Percentiles rank a stretch among this genome's conserved stretches.
These are phyloP conservation scores for Bubo bubo DNA, from an alignment of 2,113 vertebrate genomes.

Conservation along the genomic window DNA sequence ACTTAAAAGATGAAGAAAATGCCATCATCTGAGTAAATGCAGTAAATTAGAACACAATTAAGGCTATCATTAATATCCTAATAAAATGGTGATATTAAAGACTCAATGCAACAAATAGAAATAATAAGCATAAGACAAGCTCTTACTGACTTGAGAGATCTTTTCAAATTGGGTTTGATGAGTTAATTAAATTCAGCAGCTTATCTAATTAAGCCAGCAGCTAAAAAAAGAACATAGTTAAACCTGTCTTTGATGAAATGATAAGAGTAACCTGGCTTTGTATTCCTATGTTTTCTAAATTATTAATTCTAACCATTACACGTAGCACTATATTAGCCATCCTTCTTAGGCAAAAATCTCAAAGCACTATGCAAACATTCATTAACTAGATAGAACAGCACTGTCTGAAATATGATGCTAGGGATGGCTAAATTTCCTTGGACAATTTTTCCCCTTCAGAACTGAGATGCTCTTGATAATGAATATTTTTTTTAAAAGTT, in stretches of 20 bases:
- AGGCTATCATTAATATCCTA: neutral
- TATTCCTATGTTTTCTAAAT: neutral
- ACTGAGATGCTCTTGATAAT: neutral
- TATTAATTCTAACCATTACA: neutral
- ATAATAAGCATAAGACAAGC: neutral
- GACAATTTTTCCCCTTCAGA: neutral
- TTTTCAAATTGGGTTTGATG: slow-evolving; percentile 56
- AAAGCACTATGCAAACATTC: neutral
- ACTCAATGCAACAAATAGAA: neutral
- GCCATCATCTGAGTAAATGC: neutral
- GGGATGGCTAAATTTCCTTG: neutral
- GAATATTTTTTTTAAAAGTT: neutral
- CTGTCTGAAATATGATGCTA: neutral
- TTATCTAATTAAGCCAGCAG: slow-evolving; percentile 52
- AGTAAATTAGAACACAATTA: slow-evolving; percentile 17
- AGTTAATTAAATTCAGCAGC: slow-evolving; percentile 61
- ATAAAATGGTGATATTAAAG: slow-evolving; percentile 3
- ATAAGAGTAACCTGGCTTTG: neutral
- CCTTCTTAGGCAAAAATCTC: neutral
- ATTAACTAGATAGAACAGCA: neutral
- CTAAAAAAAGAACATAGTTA: neutral
- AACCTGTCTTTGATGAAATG: slow-evolving; percentile 38
- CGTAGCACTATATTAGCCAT: neutral
- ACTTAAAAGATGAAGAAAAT: neutral
- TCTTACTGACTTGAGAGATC: slow-evolving; percentile 13